These are phyloP conservation scores for Chloebia gouldiae DNA, from an alignment of 2,113 vertebrate species.

Conservation along the genomic window DNA sequence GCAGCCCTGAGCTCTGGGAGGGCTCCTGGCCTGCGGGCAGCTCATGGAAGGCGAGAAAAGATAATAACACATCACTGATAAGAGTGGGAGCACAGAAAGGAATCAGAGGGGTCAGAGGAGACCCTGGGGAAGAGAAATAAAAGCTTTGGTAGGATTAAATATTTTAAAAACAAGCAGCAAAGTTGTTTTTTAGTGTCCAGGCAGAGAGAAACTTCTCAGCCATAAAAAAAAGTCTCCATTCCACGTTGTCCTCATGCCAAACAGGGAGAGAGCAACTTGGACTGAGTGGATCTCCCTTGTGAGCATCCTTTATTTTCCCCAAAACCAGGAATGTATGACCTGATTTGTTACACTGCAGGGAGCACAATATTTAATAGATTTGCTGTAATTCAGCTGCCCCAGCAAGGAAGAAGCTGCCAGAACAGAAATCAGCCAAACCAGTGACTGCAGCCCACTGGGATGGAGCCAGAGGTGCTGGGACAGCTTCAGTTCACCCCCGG, in stretches of 20 bases:
- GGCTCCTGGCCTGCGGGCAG: not conserved
- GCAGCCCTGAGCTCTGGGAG: not conserved
- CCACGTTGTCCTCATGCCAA: not conserved
- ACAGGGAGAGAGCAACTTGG: not conserved
- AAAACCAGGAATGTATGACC: not conserved
- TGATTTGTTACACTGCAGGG: accelerated
- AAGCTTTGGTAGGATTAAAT: not conserved
- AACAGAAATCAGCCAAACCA: not conserved
- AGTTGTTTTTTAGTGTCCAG: not conserved
- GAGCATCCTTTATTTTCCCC: not conserved
- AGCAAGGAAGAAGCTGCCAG: not conserved
- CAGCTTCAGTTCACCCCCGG: not conserved
- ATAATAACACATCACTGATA: not conserved
- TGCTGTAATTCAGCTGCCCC: not conserved
- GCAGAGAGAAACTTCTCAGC: not conserved
- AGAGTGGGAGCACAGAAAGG: not conserved
- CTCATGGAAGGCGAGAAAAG: not conserved
- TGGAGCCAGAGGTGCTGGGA: not conserved
- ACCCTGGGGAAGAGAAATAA: not conserved
- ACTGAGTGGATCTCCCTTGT: not conserved
- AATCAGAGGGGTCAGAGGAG: not conserved
- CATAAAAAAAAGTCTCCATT: not conserved
- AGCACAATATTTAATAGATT: not conserved
- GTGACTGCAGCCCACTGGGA: not conserved
- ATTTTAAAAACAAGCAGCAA: not conserved